Conservation (phyloP, 64 coral and sea anemone genomes). For the Dendrophyllia cribrosa region DNA sequence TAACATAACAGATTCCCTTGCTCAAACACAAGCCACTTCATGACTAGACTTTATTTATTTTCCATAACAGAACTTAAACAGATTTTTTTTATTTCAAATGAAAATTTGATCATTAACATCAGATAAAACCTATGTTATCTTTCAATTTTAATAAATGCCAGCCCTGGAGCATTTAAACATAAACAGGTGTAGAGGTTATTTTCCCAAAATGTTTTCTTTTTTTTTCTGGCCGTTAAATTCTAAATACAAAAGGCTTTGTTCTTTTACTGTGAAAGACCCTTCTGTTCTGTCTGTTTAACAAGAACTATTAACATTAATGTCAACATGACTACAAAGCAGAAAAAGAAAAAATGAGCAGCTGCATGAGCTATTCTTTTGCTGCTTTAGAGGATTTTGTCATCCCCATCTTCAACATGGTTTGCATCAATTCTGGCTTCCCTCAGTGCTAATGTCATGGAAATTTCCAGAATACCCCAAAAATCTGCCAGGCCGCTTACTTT, state of each 20-base stretch:
- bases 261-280: neutral
- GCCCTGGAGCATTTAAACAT: neutral
- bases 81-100: neutral
- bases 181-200: too few relatives aligned
- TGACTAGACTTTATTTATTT: too few relatives aligned
- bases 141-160: neutral
- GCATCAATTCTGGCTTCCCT: conserved; percentile 24
- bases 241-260: too few relatives aligned
- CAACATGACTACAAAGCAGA: neutral
- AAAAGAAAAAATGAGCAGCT: neutral
- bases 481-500: conserved; percentile 2
- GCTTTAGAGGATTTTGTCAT: conserved; percentile 22
- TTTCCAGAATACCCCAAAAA: too few relatives aligned
- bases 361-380: neutral
- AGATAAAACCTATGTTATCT: neutral
- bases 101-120: neutral
- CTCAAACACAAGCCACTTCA: neutral
- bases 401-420: neutral
- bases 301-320: neutral
- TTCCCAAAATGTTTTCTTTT: too few relatives aligned
- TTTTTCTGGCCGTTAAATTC: too few relatives aligned
- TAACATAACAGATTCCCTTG: neutral
- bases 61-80: neutral
- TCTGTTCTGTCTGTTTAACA: neutral
- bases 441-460: conserved; percentile 6